Conservation (phyloP, 2,888 invertebrate genomes). For the Thecophora atra region DNA sequence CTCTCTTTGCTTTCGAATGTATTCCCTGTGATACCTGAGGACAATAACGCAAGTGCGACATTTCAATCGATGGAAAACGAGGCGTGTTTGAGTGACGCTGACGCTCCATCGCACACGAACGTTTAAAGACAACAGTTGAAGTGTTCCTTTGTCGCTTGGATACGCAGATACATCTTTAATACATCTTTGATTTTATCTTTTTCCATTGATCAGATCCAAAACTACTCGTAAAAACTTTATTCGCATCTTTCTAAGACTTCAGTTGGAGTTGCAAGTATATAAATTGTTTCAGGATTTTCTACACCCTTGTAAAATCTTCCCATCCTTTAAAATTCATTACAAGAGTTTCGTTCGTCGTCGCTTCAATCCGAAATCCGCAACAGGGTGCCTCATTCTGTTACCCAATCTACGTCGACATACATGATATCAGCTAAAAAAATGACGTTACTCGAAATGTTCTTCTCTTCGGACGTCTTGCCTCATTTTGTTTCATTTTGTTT, state of each 20-base stretch:
- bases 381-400: slow-evolving; percentile 64
- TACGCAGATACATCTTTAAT: no score
- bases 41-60: slow-evolving; percentile 23
- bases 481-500: slow-evolving; percentile 7
- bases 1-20: not conserved
- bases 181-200: no score
- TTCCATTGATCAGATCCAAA: no score
- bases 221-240: no score
- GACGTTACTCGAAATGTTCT: slow-evolving; percentile 53
- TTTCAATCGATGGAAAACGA: slow-evolving; percentile 1
- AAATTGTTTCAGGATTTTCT: no score
- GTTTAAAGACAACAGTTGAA: no score
- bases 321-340: not conserved
- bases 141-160: no score
- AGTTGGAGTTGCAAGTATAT: no score
- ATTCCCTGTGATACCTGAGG: not conserved
- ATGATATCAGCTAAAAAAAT: slow-evolving; percentile 67
- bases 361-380: slow-evolving; percentile 32
- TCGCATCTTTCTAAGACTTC: no score
- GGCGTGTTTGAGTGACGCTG: not conserved
- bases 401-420: slow-evolving; percentile 65
- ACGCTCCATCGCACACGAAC: not conserved
- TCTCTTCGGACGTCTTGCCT: not conserved
- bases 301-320: not conserved
- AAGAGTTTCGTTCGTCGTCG: not conserved